phyloP scores from a whole-genome alignment of 2,888 invertebrate genomes.

The Epinotia bilunana region DNA sequence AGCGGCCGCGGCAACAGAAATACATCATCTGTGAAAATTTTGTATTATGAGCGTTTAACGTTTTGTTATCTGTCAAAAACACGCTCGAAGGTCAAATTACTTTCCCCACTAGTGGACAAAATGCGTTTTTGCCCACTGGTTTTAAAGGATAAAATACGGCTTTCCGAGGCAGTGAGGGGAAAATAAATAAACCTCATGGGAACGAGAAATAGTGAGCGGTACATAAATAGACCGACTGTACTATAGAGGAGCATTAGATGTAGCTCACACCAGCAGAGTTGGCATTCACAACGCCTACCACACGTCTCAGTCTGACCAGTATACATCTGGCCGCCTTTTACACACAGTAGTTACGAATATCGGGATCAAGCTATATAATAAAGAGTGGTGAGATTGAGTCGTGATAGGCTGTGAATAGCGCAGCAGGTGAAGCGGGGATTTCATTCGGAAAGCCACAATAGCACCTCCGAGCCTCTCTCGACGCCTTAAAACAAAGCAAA shows the following conservation, averaged over 20 bases:
- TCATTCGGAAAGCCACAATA: constrained; percentile 42
- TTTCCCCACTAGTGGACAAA: too few relatives aligned
- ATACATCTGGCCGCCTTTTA: background rate
- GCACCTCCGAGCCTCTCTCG: constrained; percentile 38
- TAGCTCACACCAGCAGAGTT: background rate
- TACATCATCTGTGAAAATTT: too few relatives aligned
- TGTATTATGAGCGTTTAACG: too few relatives aligned
- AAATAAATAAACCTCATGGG: constrained; percentile 20
- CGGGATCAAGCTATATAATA: constrained; percentile 1
- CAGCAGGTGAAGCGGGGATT: constrained; percentile 26
- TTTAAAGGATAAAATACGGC: too few relatives aligned
- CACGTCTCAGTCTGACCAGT: background rate
- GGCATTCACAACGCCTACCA: background rate
- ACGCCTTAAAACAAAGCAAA: constrained; percentile 41
- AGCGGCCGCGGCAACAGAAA: too few relatives aligned
- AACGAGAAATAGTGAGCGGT: constrained; percentile 19
- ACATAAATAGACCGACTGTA: constrained; percentile 34
- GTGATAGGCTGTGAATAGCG: background rate
- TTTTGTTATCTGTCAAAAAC: too few relatives aligned
- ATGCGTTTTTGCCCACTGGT: too few relatives aligned
- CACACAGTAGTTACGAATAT: background rate
- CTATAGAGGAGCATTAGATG: constrained; percentile 14
- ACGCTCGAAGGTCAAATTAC: too few relatives aligned
- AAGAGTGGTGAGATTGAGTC: background rate
- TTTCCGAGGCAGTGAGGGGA: too few relatives aligned